Evolutionary conservation across 2,888 invertebrate species (phyloP), one percentile per base, ranked within the genome.

Genomic region (Stenodema calcarata): DNA sequence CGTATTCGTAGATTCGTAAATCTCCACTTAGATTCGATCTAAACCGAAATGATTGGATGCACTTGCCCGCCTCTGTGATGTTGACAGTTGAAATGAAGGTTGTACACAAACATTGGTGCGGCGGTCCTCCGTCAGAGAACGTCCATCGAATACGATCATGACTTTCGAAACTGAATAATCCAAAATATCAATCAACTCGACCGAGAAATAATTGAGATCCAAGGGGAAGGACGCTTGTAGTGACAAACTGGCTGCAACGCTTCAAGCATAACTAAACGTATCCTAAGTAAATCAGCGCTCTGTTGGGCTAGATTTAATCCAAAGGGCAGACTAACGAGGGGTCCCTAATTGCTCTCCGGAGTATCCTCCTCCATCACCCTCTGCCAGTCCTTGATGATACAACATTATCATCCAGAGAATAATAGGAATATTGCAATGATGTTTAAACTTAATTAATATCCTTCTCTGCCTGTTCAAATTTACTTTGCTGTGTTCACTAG

Each of bases 271-370:
- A 80, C 80, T 80, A 80, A 80, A 80, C 50, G 80, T 54, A 80
- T 80, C 80, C 80, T 80, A 80, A 80, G 80, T 80, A 80, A 80
- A 80, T 80, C 80, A 80, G 80, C 50, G 44, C 54, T 80, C 50
- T 47, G 44, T 50, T 44, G 80, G 50, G 80, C 80, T 54, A 80
- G 80, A 80, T 80, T 80, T 80, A 80, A 80, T 80, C 54, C 80
- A 54, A 80, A 80, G 80, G 80, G 80, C 54, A 47, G 30, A 54
- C 80, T 80, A 80, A 80, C 80, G 80, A 80, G 80, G 80, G 54
- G 50, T 47, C 80, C 44, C 78, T 47, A 78, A 80, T 50, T 47
- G 47, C 80, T 80, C 80, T 30, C 30, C 80, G 18, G 30, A 23
- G 47, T n/a, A 35, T 54, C 30, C 44, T 30, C 28, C 30, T 50